phyloP scores from a whole-genome alignment of 2,888 invertebrate species.

The Tillus elongatus region DNA sequence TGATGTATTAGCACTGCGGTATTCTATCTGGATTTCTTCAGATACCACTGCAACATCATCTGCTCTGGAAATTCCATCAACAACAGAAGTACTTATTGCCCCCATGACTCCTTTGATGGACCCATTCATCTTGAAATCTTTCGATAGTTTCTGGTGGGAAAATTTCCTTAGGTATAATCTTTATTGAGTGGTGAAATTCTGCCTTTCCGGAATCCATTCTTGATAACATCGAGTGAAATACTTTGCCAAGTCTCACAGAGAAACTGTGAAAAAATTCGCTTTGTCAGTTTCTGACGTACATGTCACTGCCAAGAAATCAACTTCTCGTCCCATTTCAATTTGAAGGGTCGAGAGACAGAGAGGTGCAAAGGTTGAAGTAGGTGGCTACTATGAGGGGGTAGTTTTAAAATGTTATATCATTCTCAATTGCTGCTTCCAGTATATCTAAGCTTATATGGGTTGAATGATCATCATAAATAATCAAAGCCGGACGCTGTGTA shows the following conservation, averaged over 20 bases:
- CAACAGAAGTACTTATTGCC: not conserved
- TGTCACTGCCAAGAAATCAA: too few species aligned
- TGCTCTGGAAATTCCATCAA: not conserved
- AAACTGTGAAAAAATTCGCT: too few species aligned
- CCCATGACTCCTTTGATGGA: too few species aligned
- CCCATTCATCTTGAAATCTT: not conserved
- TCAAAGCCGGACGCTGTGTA: slow-evolving; percentile 25
- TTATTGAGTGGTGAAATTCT: too few species aligned
- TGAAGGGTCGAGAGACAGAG: slow-evolving; percentile 21
- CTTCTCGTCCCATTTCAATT: slow-evolving; percentile 12
- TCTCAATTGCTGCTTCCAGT: too few species aligned
- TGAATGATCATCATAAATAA: slow-evolving; percentile 33
- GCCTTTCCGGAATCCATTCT: slow-evolving; percentile 2
- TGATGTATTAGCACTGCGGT: too few species aligned
- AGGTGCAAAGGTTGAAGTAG: slow-evolving; percentile 27
- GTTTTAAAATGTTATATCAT: slow-evolving; percentile 29
- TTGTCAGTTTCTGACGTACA: too few species aligned
- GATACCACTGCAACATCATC: not conserved
- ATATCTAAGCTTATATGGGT: too few species aligned
- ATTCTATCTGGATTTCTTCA: too few species aligned
- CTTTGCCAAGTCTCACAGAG: not conserved
- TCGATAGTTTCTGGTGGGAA: too few species aligned
- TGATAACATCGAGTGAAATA: slow-evolving; percentile 5
- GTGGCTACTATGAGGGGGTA: slow-evolving; percentile 29
- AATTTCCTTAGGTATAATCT: too few species aligned